Evolutionary conservation across 2,797 vertebrate species (phyloP).

Genomic region (Chaetodon trifasciatus): DNA sequence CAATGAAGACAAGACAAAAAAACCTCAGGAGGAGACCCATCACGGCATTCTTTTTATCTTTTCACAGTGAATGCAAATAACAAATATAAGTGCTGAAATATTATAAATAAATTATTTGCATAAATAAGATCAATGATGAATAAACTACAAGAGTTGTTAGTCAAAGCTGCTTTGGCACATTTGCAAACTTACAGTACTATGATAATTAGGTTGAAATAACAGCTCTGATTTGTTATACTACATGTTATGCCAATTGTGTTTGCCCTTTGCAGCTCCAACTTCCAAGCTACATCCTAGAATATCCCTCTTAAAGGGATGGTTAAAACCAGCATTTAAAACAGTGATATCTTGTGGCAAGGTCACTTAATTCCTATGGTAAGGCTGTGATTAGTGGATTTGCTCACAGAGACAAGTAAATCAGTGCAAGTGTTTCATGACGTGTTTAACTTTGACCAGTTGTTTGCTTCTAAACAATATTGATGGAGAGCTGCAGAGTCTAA

Average conservation of each 20-base stretch:
- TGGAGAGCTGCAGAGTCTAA: neutral
- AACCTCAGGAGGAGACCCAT: neutral
- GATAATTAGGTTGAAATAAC: slow-evolving; percentile 50
- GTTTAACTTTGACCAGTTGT: neutral
- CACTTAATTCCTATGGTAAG: neutral
- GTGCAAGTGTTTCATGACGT: too few relatives aligned
- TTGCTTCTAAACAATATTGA: neutral
- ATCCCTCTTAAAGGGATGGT: neutral
- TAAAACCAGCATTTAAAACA: slow-evolving; percentile 4
- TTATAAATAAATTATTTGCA: slow-evolving; percentile 49
- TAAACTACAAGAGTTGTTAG: slow-evolving; percentile 39
- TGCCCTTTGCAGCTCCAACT: slow-evolving; percentile 7
- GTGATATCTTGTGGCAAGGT: neutral
- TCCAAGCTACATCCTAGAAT: slow-evolving; percentile 10
- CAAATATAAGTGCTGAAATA: slow-evolving; percentile 21
- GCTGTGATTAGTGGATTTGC: neutral
- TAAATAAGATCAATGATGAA: slow-evolving; percentile 39
- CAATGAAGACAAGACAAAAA: slow-evolving; percentile 7
- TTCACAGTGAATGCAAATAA: slow-evolving; percentile 19
- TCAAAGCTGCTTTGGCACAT: slow-evolving; percentile 70
- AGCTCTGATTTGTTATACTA: slow-evolving; percentile 17
- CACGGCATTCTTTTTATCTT: slow-evolving; percentile 25
- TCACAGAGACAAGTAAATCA: neutral
- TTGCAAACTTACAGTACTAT: slow-evolving; percentile 51
- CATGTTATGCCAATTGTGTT: slow-evolving; percentile 29